Evolutionary conservation across 2,113 vertebrate species (phyloP), one percentile per base, ranked within the genome.

Genomic region (Grallaria varia): DNA sequence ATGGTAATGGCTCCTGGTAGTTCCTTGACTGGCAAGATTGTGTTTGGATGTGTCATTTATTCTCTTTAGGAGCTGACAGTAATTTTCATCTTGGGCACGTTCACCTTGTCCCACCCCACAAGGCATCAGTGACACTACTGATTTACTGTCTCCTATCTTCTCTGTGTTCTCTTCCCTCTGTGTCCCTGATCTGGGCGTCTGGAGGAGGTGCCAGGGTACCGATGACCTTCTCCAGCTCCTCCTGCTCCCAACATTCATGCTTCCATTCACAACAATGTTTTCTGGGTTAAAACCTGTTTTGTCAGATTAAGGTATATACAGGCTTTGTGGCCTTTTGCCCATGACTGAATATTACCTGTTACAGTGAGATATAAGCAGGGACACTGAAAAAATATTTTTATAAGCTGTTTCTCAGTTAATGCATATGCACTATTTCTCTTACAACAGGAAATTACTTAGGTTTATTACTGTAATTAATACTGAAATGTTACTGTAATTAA

Each of bases 391-490:
- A 40, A 11, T 16, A 42, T 23, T 84, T 86, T 60, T 39, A 77
- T 42, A 63, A 53, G 31, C 28, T 62, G 10, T 52, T 78, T 74
- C 49, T 50, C 22, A 42, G 31, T 74, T 55, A 74, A 49, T 69
- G 68, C 4, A 2, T 63, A 40, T 18, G 31, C 71, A 69, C 56
- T 76, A 24, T 19, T 84, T 80, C 37, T 66, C 58, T 50, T 78
- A 39, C 27, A 67, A 47, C 17, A 53, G 42, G 27, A 91, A 91
- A 47, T 72, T 24, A 68, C 52, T 88, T 80, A 71, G 6, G 30
- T 81, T 76, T 77, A 77, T 93, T 88, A 73, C n/a, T 84, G 58
- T 76, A 81, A 84, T 76, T 87, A 90, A 91, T 58, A 71, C 22
- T 62, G 45, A 84, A 67, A 80, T 76, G 72, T 93, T 88, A 73